Evolutionary conservation across 2,888 invertebrate species (phyloP).

Genomic region (Megaustenia siamemsis): DNA sequence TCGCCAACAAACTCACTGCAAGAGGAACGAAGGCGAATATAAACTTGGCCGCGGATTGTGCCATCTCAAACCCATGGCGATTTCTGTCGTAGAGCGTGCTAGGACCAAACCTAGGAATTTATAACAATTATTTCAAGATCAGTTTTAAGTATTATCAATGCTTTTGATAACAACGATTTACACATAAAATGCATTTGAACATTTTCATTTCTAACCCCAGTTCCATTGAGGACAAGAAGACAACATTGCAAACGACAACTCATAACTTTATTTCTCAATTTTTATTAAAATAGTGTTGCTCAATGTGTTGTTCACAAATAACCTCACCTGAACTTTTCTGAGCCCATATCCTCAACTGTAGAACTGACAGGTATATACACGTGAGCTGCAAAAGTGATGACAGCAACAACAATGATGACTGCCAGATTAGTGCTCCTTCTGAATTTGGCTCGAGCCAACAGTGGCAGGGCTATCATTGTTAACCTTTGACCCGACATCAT

Average conservation of each 20-base stretch:
- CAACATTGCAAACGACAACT: no score
- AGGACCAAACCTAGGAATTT: neutral
- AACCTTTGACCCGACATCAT: slow-evolving; percentile 43
- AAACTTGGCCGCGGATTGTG: slow-evolving; percentile 31
- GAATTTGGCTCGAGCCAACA: slow-evolving; percentile 20
- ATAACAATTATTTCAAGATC: no score
- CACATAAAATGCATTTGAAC: no score
- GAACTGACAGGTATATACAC: neutral
- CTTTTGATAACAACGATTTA: no score
- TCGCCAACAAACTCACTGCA: slow-evolving; percentile 24
- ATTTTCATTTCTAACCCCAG: no score
- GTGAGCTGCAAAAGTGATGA: neutral
- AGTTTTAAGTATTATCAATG: no score
- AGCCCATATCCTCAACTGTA: neutral
- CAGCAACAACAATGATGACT: neutral
- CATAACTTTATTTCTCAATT: no score
- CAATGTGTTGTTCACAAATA: no score
- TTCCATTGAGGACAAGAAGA: no score
- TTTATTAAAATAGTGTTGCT: no score
- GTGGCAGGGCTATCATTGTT: slow-evolving; percentile 3
- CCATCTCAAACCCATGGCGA: neutral
- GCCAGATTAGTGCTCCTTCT: slow-evolving; percentile 11
- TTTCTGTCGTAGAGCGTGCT: neutral
- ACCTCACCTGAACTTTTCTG: neutral
- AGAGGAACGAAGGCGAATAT: slow-evolving; percentile 51